Evolutionary conservation across 2,797 vertebrate species (phyloP), one percentile per base, ranked within the genome.

Genomic region (Rachycentron canadum): DNA sequence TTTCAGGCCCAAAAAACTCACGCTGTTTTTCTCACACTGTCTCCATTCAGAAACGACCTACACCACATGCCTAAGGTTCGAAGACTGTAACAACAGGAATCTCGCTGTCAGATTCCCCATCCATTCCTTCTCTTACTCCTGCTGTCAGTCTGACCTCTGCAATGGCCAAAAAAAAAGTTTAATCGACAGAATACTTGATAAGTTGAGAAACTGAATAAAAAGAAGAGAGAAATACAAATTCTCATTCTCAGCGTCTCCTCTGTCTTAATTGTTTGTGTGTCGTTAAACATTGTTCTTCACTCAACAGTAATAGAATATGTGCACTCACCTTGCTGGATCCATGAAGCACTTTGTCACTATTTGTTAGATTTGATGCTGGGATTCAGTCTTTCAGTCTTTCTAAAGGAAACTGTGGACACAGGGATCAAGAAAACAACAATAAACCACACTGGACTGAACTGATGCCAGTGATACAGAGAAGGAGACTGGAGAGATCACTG

Each of bases 81-180:
- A 63, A 12, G 78, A 86, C 59, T 89, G 87, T 65, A 36, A 82
- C 69, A 75, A 66, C n/a, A 72, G 3, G 73, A 76, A n/a, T 34
- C 82, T 89, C 59, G 65, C 58, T 0, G 9, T 8, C 62, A 80
- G 59, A 76, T 83, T 28, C 5, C 0, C 13, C 12, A 0, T 86
- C 34, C 4, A 73, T 11, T 2, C 57, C 0, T 89, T 89, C 26
- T 23, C 2, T 4, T 88, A 62, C 38, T 2, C 23, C 23, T 89
- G 86, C 72, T 90, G 89, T 73, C 65, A 81, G 65, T 73, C 81
- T 5, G 5, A 73, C 0, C 85, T 80, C 73, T 90, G 86, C 76
- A 90, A 90, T 0, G 17, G 11, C 1, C 3, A 12, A 23, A 0
- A 56, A 4, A 79, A 78, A 47, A 55, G 60, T 52, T 3, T n/a